Evolutionary conservation across 1,140 invertebrate genomes (phyloP), one percentile per base, ranked within the genome.

Genomic region (Magallana gigas): DNA sequence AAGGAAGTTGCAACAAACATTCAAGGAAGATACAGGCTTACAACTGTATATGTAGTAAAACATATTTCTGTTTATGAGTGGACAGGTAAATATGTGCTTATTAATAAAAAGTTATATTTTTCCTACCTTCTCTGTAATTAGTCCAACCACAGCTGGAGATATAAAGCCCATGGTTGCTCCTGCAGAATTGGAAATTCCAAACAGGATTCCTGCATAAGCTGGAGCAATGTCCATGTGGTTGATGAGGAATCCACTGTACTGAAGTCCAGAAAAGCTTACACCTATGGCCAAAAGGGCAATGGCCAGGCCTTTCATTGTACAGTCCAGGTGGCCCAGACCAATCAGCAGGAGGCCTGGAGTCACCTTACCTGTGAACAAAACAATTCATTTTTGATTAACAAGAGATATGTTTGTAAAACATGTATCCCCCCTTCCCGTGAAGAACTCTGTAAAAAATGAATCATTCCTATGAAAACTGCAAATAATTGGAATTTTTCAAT

Each of bases 161-260:
- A 95, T 83, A 87, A 95, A 94, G 16, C 94, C 95, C 12, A 94
- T 93, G 12, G 94, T 91, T 9, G 94, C 91, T 48, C 94, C 94
- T 16, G 95, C 91, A 48, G 94, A 93, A 90, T 95, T 95, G 11
- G 93, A 91, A 18, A 95, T 93, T 58, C 95, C 95, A 90, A 95
- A 95, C 58, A 95, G 87, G 29, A 95, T 94, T 92, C 98, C 98
- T 84, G 97, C 97, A 94, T 97, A 98, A 91, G 97, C 97, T 6
- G 97, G 97, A 2, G 98, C 98, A 91, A 98, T 98, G 92, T 98
- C 98, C 64, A 98, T 95, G 36, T 97, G 97, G 93, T 98, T 98
- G 84, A 98, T 97, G 29, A 98, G 95, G 94, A 98, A 98, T 5
- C 98, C 98, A 57, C 97, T 97, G 0, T 97, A 98, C 8, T 98